These are phyloP conservation scores for Clunio marinus DNA, from an alignment of 2,888 invertebrate genomes.

Conservation along the genomic window DNA sequence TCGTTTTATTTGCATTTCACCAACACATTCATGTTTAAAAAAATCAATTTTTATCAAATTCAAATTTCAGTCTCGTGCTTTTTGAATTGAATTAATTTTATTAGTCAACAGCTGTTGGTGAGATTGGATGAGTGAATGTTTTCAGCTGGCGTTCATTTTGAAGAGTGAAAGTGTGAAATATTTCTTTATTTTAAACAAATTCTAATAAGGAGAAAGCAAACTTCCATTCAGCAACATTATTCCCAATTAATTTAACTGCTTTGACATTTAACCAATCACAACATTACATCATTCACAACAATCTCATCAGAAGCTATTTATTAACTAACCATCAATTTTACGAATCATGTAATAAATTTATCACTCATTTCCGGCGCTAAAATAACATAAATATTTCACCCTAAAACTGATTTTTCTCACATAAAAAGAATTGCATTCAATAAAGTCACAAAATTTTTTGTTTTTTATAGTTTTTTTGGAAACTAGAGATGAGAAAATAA, in stretches of 20 bases:
- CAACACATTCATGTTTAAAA: not conserved
- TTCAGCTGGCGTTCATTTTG: not conserved
- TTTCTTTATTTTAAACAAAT: too few species aligned
- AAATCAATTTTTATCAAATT: constrained; percentile 9
- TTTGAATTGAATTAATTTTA: not conserved
- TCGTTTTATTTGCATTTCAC: constrained; percentile 18
- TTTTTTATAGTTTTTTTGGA: constrained; percentile 29
- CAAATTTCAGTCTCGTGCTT: not conserved
- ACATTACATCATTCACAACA: constrained; percentile 20
- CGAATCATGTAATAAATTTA: constrained; percentile 33
- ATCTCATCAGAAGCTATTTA: constrained; percentile 29
- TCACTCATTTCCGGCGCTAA: constrained; percentile 14
- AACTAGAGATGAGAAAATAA: too few species aligned
- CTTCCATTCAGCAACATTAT: too few species aligned
- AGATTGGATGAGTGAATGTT: not conserved
- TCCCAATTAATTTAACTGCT: constrained; percentile 22
- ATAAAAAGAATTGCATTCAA: constrained; percentile 23
- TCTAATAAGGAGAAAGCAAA: too few species aligned
- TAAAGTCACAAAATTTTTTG: not conserved
- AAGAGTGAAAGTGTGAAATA: not conserved
- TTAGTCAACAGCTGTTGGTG: not conserved
- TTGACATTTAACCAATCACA: constrained; percentile 21
- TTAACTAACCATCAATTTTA: constrained; percentile 36
- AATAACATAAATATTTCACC: constrained; percentile 13
- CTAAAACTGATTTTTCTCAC: constrained; percentile 15